Evolutionary conservation across 2,113 vertebrate genomes (phyloP).

Genomic region (Brachypodius melanocephalos): DNA sequence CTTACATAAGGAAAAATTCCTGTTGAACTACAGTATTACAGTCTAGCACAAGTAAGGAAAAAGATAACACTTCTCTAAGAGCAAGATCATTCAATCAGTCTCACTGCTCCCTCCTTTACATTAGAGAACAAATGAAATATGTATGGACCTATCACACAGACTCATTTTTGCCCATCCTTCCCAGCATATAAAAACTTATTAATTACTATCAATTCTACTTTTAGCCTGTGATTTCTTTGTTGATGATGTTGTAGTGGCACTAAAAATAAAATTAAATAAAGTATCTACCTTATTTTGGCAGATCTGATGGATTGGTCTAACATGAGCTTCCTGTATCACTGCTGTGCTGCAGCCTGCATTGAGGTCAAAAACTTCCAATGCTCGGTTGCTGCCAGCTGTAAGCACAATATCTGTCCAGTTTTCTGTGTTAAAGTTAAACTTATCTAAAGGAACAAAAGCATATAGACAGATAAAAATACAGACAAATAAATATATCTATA

Average conservation of each 20-base stretch:
- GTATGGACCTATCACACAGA: background rate
- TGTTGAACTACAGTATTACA: background rate
- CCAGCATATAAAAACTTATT: background rate
- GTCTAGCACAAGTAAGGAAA: background rate
- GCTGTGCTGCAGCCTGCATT: constrained; percentile 76
- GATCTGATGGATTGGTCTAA: constrained; percentile 81
- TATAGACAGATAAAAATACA: background rate
- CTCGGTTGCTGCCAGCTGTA: constrained; percentile 75
- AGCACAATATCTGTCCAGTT: constrained; percentile 80
- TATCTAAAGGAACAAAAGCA: background rate
- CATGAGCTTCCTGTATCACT: constrained; percentile 77
- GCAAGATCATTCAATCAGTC: background rate
- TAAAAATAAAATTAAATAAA: background rate
- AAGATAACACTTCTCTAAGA: background rate
- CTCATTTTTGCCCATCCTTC: background rate
- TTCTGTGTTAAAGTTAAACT: constrained; percentile 49
- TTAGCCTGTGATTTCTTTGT: background rate
- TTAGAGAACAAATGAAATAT: background rate
- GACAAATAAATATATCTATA: background rate
- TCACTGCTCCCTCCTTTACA: background rate
- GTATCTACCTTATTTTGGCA: constrained; percentile 84
- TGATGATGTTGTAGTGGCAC: background rate
- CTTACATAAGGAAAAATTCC: background rate
- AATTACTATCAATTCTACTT: background rate
- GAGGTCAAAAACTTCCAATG: constrained; percentile 86